Evolutionary conservation across 2,888 invertebrate species (phyloP).

Genomic region (Ommatoiulus sabulosus): DNA sequence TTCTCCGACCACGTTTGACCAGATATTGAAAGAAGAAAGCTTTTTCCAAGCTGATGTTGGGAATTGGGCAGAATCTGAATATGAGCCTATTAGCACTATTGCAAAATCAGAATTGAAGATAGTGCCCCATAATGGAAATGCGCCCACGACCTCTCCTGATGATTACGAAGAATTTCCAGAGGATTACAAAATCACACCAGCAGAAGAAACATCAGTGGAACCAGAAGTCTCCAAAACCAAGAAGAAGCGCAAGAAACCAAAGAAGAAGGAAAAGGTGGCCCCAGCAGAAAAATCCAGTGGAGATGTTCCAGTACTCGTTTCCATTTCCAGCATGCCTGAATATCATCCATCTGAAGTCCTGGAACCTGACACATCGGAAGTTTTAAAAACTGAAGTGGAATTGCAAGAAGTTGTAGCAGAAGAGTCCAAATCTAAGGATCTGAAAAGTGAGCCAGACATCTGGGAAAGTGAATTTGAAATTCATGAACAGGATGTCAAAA

Average conservation of each 20-base stretch:
- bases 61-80: background rate
- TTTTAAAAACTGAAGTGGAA: background rate
- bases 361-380: background rate
- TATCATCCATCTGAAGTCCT: background rate
- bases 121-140: background rate
- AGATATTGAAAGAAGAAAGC: constrained; percentile 3
- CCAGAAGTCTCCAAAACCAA: background rate
- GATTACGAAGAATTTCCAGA: background rate
- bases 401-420: background rate
- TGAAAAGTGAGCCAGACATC: background rate
- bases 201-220: background rate
- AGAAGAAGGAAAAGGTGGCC: constrained; percentile 24
- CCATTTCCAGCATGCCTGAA: background rate
- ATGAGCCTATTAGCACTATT: background rate
- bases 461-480: background rate
- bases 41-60: background rate
- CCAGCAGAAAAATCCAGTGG: background rate
- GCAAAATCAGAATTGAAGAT: background rate
- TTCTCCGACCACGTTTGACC: background rate
- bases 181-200: background rate
- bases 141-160: background rate
- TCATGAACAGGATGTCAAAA: background rate
- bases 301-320: background rate
- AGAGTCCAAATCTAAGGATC: background rate
- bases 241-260: constrained; percentile 18